Base-by-base conservation (phyloP, 2,888 invertebrate genomes). In the Branchipolynoe longqiensis region DNA sequence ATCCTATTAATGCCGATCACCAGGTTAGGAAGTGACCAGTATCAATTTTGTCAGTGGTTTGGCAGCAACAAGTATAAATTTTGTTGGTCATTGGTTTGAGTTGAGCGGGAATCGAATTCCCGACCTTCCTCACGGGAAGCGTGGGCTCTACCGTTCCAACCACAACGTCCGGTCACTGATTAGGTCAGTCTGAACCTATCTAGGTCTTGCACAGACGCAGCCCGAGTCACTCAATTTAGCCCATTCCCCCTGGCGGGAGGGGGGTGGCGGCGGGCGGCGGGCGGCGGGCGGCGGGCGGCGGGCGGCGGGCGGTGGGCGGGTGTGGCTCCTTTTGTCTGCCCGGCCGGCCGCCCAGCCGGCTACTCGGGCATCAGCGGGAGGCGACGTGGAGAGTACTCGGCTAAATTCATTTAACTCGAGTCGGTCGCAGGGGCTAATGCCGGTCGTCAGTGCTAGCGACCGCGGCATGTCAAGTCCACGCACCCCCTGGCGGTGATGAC, bases 401-500 rank as follows among this genome's bases (percentile, higher is more conserved):
- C 78, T 78, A 78, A 78, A 78, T 78, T 78, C 78, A 78, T 78
- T 78, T 78, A 78, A 78, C 78, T 78, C 78, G 28, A 78, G 78
- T 48, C n/a, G 78, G 48, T 33, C 38, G 14, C 38, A 18, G 22
- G 36, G 33, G 38, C 38, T 69, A 69, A 69, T 69, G 36, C 36
- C 28, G 25, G 62, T 31, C 1, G 6, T 14, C 69, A 14, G 33
- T 69, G 38, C 58, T 58, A 33, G 69, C n/a, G 48, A n/a, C 14
- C 4, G 22, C 58, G 25, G 36, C 69, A 38, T 38, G 69, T 69
- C 36, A 69, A 31, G 69, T 1, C 38, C 14, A 25, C n/a, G 69
- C 69, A 36, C 0, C 36, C 69, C 31, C 14, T 14, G 36, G 38
- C 4, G 25, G 69, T 69, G 38, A 69, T 69, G 69, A 69, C 69